Evolutionary conservation across 2,888 invertebrate genomes (phyloP).

Genomic region (Euphydryas editha): DNA sequence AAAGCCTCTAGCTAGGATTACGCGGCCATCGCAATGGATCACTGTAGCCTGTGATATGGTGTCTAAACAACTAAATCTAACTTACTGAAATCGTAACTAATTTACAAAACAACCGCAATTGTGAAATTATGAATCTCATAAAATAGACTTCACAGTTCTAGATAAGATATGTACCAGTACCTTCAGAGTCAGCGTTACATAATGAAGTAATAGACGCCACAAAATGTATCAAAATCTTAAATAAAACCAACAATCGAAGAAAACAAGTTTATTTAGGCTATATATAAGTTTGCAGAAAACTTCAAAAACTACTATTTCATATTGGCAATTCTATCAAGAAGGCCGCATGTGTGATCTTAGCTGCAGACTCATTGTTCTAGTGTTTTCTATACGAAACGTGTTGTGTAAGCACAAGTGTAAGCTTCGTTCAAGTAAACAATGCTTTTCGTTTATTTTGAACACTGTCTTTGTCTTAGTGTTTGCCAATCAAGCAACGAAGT

Average conservation of each 20-base stretch:
- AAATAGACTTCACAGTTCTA: conserved; percentile 12
- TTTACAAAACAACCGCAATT: conserved; percentile 33
- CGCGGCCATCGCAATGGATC: conserved; percentile 78
- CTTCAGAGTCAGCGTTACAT: neutral
- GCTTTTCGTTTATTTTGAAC: conserved; percentile 47
- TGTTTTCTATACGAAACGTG: conserved; percentile 63
- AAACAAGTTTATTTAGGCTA: neutral
- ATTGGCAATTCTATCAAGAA: conserved; percentile 61
- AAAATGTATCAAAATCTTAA: neutral
- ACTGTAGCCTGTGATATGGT: conserved; percentile 74
- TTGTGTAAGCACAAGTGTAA: conserved; percentile 67
- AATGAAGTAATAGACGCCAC: neutral
- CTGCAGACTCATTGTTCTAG: conserved; percentile 64
- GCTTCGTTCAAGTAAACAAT: conserved; percentile 51
- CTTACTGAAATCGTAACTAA: conserved; percentile 48
- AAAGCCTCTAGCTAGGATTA: conserved; percentile 79
- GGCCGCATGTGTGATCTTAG: conserved; percentile 72
- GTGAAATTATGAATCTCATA: conserved; percentile 20
- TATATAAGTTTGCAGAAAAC: conserved; percentile 23
- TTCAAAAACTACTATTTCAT: conserved; percentile 67
- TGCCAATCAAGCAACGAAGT: conserved; percentile 32
- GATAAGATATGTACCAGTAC: neutral
- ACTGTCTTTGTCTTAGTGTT: conserved; percentile 39
- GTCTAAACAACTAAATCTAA: conserved; percentile 74
- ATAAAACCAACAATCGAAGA: neutral